Evolutionary conservation across 1,140 invertebrate genomes (phyloP).

Genomic region (Riptortus pedestris): DNA sequence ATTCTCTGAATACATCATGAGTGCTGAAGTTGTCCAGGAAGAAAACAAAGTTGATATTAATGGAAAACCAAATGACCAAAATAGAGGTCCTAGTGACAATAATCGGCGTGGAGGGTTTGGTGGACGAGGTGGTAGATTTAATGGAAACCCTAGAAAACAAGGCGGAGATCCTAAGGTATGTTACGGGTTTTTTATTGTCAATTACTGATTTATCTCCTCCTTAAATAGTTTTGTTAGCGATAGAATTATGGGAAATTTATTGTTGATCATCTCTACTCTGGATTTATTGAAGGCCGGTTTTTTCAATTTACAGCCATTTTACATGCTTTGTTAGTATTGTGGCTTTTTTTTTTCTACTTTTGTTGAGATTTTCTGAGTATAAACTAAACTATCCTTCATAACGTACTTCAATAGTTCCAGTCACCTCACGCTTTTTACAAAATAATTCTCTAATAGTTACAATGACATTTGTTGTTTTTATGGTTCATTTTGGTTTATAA

Average conservation of each 20-base stretch:
- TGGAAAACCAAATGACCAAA: conserved; percentile 1
- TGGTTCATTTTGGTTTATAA: too few relatives aligned
- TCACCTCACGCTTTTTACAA: too few relatives aligned
- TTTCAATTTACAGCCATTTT: neutral
- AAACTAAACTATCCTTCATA: too few relatives aligned
- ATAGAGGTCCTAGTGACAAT: neutral
- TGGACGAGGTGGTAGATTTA: conserved; percentile 34
- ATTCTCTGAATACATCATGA: neutral
- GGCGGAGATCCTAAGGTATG: conserved; percentile 25
- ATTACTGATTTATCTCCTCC: neutral
- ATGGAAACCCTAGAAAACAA: conserved; percentile 36
- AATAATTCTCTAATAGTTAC: too few relatives aligned
- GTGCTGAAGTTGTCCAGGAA: conserved; percentile 11
- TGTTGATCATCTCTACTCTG: neutral
- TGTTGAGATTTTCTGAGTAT: too few relatives aligned
- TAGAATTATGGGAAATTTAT: too few relatives aligned
- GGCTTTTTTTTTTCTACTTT: too few relatives aligned
- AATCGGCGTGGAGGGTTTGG: conserved; percentile 34
- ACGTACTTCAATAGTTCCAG: too few relatives aligned
- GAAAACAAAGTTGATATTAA: neutral
- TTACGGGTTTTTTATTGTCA: conserved; percentile 26
- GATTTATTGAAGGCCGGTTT: neutral
- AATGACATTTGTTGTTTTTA: too few relatives aligned
- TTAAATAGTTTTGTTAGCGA: neutral
- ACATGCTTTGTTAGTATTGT: neutral